These are phyloP conservation scores for Mizuhopecten yessoensis DNA, from an alignment of 1,140 invertebrate genomes.

Conservation along the genomic window DNA sequence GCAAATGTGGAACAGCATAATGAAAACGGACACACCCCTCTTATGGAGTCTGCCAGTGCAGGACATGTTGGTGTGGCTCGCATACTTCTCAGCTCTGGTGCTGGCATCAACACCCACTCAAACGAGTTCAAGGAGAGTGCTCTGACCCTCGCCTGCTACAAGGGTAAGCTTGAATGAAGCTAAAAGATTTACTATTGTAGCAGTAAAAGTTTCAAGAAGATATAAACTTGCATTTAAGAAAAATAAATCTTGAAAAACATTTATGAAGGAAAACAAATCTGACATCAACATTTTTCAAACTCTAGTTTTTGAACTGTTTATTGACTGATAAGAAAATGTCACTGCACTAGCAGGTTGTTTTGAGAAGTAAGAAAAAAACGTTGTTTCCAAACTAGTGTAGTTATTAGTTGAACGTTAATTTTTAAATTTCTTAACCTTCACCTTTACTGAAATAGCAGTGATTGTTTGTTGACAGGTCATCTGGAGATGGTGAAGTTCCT, in stretches of 20 bases:
- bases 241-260: too few relatives aligned
- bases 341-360: too few relatives aligned
- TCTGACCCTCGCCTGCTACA: slow-evolving; percentile 98
- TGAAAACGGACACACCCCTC: slow-evolving; percentile 98
- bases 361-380: not conserved
- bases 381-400: not conserved
- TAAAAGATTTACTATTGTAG: too few relatives aligned
- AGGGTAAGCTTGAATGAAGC: slow-evolving; percentile 85
- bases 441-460: not conserved
- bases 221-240: too few relatives aligned
- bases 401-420: not conserved
- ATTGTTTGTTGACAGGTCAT: slow-evolving; percentile 85
- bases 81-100: slow-evolving; percentile 95
- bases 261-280: too few relatives aligned
- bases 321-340: too few relatives aligned
- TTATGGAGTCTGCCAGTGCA: slow-evolving; percentile 99
- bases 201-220: too few relatives aligned
- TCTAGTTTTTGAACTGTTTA: too few relatives aligned
- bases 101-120: slow-evolving; percentile 98
- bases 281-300: too few relatives aligned
- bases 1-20: slow-evolving; percentile 99
- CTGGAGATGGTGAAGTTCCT: slow-evolving; percentile 92
- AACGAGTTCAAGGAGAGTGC: slow-evolving; percentile 96
- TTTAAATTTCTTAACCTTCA: not conserved
- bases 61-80: slow-evolving; percentile 97